A percentile compares a stretch with the other conserved stretches of the same genome.
These are phyloP conservation scores for Eilema depressum DNA, from an alignment of 2,888 invertebrate species.

Conservation along the genomic window DNA sequence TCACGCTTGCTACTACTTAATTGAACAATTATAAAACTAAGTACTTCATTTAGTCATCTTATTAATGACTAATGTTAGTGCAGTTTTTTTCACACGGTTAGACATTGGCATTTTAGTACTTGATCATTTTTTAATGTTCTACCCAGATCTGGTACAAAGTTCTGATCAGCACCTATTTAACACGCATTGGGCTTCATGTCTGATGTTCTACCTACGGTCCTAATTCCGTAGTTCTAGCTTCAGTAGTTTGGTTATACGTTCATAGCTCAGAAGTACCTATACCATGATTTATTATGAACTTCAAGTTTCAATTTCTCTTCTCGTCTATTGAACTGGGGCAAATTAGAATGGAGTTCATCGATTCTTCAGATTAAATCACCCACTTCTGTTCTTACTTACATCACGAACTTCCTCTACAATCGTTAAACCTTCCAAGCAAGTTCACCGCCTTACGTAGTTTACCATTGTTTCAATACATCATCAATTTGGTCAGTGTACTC, in stretches of 20 bases:
- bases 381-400: not conserved
- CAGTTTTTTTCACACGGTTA: not conserved
- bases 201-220: too few species aligned
- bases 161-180: not conserved
- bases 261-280: too few species aligned
- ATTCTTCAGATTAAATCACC: not conserved
- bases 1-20: slow-evolving; percentile 28
- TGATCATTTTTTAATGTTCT: not conserved
- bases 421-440: not conserved
- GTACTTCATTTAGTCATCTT: slow-evolving; percentile 1
- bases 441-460: not conserved
- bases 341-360: not conserved
- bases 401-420: not conserved
- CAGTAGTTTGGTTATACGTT: not conserved
- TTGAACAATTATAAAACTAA: slow-evolving; percentile 37
- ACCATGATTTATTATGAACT: too few species aligned
- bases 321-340: too few species aligned
- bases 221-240: not conserved
- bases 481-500: not conserved
- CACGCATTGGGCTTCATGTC: too few species aligned
- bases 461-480: not conserved
- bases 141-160: not conserved
- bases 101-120: not conserved
- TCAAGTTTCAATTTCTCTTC: too few species aligned
- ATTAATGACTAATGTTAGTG: not conserved